phyloP scores from a whole-genome alignment of 2,113 vertebrate species.

The Ailurus styani region DNA sequence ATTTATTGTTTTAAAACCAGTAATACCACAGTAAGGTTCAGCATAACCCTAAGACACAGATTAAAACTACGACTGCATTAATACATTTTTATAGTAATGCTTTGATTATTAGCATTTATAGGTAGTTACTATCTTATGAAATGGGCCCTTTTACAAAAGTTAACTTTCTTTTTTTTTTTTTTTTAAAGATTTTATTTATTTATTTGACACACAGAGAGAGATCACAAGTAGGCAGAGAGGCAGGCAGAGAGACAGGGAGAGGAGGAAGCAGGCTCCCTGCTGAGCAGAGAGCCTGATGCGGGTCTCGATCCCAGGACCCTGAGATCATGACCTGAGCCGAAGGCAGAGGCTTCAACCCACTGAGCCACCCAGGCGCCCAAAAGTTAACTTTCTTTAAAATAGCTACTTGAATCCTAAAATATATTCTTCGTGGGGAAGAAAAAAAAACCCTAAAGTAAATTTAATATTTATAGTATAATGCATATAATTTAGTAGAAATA shows the following conservation, averaged over 20 bases:
- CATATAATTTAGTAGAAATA: neutral
- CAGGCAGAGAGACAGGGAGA: no score
- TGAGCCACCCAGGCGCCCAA: no score
- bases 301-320: no score
- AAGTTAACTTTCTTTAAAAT: neutral
- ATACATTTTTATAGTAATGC: neutral
- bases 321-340: no score
- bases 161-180: neutral
- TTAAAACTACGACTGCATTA: neutral
- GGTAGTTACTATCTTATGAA: neutral
- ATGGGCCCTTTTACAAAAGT: neutral
- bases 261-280: no score
- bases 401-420: neutral
- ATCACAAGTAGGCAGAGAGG: no score
- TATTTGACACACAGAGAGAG: no score
- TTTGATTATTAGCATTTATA: neutral
- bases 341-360: no score
- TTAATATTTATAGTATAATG: neutral
- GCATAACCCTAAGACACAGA: neutral
- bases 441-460: neutral
- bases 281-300: no score
- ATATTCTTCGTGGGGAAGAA: neutral
- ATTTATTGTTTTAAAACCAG: neutral
- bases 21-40: neutral
- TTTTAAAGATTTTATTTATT: no score